Conservation (phyloP, 2,888 invertebrate genomes). For the Phytoseiulus persimilis region DNA sequence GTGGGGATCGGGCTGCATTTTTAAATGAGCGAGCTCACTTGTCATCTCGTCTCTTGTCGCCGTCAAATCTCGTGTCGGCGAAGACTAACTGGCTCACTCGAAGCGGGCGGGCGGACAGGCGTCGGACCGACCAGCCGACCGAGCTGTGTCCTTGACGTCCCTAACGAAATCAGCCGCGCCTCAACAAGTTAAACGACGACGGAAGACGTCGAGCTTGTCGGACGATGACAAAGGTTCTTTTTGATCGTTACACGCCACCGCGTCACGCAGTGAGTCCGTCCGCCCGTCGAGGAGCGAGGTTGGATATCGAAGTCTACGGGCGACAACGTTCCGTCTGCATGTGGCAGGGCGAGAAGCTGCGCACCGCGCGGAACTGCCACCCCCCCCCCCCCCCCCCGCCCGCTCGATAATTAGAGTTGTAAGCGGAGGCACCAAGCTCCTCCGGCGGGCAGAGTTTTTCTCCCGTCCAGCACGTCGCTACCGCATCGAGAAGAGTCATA, state of each 20-base stretch:
- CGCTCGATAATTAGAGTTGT: background rate
- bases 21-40: background rate
- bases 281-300: background rate
- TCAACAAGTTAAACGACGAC: constrained; percentile 5
- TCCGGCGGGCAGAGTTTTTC: too few relatives aligned
- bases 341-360: background rate
- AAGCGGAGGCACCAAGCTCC: too few relatives aligned
- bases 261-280: background rate
- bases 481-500: background rate
- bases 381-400: background rate
- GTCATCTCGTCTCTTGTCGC: background rate
- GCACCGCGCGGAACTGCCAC: background rate
- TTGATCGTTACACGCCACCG: background rate
- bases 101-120: background rate
- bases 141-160: background rate
- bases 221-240: background rate
- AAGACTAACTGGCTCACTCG: background rate
- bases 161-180: background rate
- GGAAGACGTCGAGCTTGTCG: background rate
- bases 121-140: background rate
- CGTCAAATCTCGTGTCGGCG: background rate
- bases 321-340: background rate
- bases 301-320: background rate
- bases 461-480: background rate
- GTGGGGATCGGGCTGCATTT: background rate